Evolutionary conservation across 2,113 vertebrate genomes (phyloP).

Genomic region (Esox niger): DNA sequence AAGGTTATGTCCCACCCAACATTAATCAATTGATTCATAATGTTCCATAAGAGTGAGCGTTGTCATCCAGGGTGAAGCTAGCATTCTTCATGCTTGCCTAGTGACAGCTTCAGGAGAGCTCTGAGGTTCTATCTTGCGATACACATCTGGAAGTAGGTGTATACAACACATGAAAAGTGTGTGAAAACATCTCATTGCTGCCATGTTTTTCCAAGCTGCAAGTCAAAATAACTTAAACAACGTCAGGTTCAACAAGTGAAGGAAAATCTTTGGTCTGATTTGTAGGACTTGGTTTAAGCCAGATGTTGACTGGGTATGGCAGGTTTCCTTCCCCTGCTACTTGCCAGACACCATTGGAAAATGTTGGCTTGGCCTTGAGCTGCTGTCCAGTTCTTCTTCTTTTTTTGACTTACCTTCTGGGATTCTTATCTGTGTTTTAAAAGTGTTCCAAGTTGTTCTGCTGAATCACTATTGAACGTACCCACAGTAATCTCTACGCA

Average conservation of each 20-base stretch:
- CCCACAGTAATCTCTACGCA: not conserved
- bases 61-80: no score
- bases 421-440: not conserved
- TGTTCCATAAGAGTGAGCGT: no score
- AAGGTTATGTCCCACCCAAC: not conserved
- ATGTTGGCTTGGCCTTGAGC: constrained; percentile 1
- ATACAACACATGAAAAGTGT: no score
- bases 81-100: no score
- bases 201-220: no score
- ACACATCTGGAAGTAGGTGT: no score
- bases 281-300: not conserved
- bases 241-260: not conserved
- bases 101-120: no score
- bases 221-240: no score
- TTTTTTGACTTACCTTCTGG: constrained; percentile 7
- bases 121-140: no score
- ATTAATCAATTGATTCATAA: not conserved
- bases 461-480: not conserved
- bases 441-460: no score
- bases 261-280: not conserved
- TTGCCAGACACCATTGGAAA: not conserved
- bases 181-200: no score
- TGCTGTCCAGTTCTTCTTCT: not conserved
- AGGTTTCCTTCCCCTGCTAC: not conserved
- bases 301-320: not conserved